phyloP scores from a whole-genome alignment of 2,113 vertebrate species.

The Anseranas semipalmata region DNA sequence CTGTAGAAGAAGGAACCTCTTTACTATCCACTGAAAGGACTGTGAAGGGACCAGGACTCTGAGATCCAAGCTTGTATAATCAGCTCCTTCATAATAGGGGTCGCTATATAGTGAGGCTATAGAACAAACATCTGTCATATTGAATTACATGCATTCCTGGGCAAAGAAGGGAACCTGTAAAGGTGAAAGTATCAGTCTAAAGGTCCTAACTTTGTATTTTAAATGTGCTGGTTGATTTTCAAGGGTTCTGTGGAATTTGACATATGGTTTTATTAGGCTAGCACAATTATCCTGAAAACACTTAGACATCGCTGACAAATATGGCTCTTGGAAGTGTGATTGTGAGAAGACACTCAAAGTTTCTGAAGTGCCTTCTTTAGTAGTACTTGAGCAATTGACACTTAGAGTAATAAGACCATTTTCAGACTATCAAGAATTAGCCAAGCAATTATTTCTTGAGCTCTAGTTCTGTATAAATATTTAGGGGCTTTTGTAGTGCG shows the following conservation, averaged over 20 bases:
- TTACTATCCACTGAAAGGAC: neutral
- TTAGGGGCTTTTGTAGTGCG: neutral
- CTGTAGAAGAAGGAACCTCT: neutral
- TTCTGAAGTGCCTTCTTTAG: constrained; percentile 28
- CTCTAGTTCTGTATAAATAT: constrained; percentile 29
- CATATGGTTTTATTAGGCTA: neutral
- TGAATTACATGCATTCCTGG: neutral
- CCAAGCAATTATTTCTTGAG: constrained; percentile 39
- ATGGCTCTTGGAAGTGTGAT: neutral
- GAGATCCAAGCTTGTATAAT: neutral
- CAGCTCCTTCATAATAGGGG: neutral
- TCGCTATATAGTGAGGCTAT: neutral
- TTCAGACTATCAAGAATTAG: constrained; percentile 16
- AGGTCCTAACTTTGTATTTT: neutral
- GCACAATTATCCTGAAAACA: constrained; percentile 17
- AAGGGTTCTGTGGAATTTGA: neutral
- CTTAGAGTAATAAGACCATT: neutral
- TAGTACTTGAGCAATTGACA: constrained; percentile 14
- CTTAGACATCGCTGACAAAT: neutral
- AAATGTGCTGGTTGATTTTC: neutral
- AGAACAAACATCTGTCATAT: fast-evolving
- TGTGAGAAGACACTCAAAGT: neutral
- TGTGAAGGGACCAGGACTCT: neutral
- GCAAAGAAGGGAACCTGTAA: neutral
- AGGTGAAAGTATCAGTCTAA: neutral